phyloP scores from a whole-genome alignment of 2,797 vertebrate species.

The Hippopotamyrus pictus region DNA sequence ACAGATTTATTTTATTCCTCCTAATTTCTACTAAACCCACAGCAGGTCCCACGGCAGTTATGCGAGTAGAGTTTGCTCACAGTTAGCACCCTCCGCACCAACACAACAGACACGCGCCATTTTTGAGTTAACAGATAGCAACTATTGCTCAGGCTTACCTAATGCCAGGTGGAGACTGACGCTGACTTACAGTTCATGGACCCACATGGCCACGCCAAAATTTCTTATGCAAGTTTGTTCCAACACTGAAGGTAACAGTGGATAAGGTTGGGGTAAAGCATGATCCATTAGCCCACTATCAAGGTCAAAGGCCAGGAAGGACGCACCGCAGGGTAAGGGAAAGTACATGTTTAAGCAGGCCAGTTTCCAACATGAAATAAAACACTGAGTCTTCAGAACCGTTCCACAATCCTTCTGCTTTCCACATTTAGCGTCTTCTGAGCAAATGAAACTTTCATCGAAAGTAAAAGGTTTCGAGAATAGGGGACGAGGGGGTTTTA shows the following conservation, averaged over 20 bases:
- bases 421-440: background rate
- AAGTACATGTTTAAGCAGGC: constrained; percentile 1
- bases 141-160: background rate
- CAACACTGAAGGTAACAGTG: background rate
- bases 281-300: background rate
- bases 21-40: background rate
- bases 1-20: background rate
- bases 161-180: background rate
- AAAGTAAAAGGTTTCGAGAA: background rate
- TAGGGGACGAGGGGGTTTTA: background rate
- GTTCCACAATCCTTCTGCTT: background rate
- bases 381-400: background rate
- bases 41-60: background rate
- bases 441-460: background rate
- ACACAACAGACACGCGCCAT: background rate
- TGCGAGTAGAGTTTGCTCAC: background rate
- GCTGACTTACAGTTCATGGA: background rate
- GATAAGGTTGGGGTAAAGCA: background rate
- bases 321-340: background rate
- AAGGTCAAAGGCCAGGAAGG: background rate
- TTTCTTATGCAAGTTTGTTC: background rate
- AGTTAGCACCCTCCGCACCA: background rate
- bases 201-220: background rate
- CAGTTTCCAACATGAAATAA: background rate
- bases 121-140: background rate